Conservation (phyloP, 2,888 invertebrate species). For the Galeruca laticollis region DNA sequence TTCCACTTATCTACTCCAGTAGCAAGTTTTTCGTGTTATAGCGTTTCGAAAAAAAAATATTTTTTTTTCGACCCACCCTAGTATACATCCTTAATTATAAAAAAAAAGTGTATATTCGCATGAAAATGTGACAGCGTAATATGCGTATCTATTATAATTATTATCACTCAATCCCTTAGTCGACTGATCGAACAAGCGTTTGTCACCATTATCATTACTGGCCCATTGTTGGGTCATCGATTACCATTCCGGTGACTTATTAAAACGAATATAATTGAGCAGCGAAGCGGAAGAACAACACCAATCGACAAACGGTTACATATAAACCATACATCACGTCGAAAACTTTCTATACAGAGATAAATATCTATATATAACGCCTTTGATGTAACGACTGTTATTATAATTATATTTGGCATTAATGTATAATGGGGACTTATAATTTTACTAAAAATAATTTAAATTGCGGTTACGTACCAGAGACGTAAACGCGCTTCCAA, state of each 20-base stretch:
- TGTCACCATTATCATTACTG: conserved; percentile 12
- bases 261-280: conserved; percentile 37
- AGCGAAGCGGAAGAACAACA: conserved; percentile 37
- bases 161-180: neutral
- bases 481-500: no score
- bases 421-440: no score
- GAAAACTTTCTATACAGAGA: conserved; percentile 5
- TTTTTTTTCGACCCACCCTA: no score
- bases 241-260: conserved; percentile 37
- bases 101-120: no score
- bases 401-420: neutral
- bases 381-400: neutral
- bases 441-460: no score
- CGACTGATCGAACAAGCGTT: conserved; percentile 5
- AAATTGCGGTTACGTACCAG: no score
- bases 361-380: neutral
- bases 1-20: no score
- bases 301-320: conserved; percentile 30
- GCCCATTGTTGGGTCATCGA: conserved; percentile 23
- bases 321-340: conserved; percentile 19
- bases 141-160: neutral
- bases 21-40: no score
- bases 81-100: no score
- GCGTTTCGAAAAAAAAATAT: no score
- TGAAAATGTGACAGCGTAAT: neutral